Evolutionary conservation across 2,113 vertebrate genomes (phyloP).

Genomic region (Rattus rattus): DNA sequence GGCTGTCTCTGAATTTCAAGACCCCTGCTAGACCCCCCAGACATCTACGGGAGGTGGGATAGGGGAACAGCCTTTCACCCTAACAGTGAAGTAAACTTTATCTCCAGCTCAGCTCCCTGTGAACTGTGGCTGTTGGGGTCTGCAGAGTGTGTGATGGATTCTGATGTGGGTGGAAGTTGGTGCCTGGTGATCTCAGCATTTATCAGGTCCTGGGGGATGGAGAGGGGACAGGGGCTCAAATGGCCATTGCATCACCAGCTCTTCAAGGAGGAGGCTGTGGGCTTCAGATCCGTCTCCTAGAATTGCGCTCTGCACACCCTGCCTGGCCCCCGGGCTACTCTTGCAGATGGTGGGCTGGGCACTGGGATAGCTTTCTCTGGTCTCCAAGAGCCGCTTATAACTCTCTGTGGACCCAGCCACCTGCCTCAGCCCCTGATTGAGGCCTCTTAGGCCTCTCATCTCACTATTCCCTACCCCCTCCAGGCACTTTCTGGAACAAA

Average conservation of each 20-base stretch:
- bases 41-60: not conserved
- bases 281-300: not conserved
- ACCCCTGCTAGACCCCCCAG: not conserved
- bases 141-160: conserved; percentile 23
- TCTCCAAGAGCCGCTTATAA: not conserved
- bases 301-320: not conserved
- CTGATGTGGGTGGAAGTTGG: conserved; percentile 16
- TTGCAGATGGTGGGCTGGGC: conserved; percentile 37
- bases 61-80: not conserved
- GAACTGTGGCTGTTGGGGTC: not conserved
- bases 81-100: not conserved
- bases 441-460: not conserved
- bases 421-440: not conserved
- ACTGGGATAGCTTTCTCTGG: not conserved
- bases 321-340: not conserved
- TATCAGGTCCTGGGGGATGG: not conserved
- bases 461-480: not conserved
- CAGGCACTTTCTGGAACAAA: not conserved
- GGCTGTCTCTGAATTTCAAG: not conserved
- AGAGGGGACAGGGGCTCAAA: not conserved
- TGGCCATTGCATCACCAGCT: not conserved
- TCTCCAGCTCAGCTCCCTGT: not conserved
- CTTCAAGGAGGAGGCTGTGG: not conserved
- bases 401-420: not conserved
- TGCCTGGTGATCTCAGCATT: not conserved